These are phyloP conservation scores for Poeciliopsis occidentalis DNA, from an alignment of 2,113 vertebrate genomes.

Conservation along the genomic window DNA sequence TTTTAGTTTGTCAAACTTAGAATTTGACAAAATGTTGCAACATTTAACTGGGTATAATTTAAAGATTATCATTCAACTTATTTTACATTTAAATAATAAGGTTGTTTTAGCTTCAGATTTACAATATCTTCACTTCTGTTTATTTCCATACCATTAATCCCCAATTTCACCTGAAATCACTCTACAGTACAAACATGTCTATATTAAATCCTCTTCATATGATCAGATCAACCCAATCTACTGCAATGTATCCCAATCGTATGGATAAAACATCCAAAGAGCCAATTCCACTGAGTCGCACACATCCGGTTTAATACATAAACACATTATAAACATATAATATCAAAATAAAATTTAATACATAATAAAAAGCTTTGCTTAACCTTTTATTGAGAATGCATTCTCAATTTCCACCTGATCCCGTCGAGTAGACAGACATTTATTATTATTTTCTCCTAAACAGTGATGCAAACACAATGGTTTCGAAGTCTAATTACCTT, in stretches of 20 bases:
- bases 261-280: too few relatives aligned
- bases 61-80: not conserved
- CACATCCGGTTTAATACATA: not conserved
- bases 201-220: too few relatives aligned
- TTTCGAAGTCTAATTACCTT: slow-evolving; percentile 7
- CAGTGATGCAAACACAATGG: not conserved
- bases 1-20: not conserved
- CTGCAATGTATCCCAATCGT: too few relatives aligned
- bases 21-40: not conserved
- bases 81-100: too few relatives aligned
- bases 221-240: too few relatives aligned
- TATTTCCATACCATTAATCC: too few relatives aligned
- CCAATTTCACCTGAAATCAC: not conserved
- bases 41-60: not conserved
- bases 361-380: not conserved
- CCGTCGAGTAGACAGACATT: slow-evolving; percentile 3
- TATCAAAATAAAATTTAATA: not conserved
- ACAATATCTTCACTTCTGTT: too few relatives aligned
- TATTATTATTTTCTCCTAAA: not conserved
- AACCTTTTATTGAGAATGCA: not conserved
- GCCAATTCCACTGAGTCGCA: not conserved
- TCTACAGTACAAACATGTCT: not conserved
- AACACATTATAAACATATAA: not conserved
- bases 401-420: not conserved
- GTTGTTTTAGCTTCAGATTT: not conserved